These are phyloP conservation scores for Chauna torquata DNA, from an alignment of 2,113 vertebrate species.

Conservation along the genomic window DNA sequence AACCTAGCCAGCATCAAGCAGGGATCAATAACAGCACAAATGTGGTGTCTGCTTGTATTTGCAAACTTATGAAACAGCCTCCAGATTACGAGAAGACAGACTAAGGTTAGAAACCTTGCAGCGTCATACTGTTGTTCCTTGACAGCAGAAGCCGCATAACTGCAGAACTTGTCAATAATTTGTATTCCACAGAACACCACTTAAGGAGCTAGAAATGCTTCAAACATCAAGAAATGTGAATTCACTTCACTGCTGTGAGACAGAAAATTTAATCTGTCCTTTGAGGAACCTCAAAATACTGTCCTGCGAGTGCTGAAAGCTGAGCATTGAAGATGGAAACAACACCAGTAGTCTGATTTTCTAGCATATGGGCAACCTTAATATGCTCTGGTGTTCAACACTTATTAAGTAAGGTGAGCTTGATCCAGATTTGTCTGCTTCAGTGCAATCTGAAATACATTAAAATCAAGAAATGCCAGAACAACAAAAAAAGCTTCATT, in stretches of 20 bases:
- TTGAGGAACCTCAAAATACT: background rate
- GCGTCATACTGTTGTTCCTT: background rate
- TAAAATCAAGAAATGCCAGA: background rate
- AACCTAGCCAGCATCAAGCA: background rate
- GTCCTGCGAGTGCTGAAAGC: background rate
- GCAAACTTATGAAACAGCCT: background rate
- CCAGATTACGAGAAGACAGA: background rate
- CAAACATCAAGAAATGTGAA: background rate
- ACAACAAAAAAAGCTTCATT: background rate
- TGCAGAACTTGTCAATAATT: background rate
- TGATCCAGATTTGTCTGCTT: background rate
- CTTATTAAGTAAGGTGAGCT: background rate
- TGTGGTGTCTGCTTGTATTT: background rate
- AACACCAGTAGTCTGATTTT: background rate
- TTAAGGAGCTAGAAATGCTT: background rate
- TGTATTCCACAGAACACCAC: background rate
- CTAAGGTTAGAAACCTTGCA: background rate
- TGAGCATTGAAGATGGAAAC: background rate
- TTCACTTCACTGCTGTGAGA: background rate
- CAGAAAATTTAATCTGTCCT: background rate
- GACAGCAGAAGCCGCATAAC: background rate
- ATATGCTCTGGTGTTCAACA: background rate
- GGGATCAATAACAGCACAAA: background rate
- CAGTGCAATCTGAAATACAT: background rate
- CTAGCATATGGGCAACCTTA: background rate